These are phyloP conservation scores for Chesias legatella DNA, from an alignment of 2,888 invertebrate species.

Conservation along the genomic window DNA sequence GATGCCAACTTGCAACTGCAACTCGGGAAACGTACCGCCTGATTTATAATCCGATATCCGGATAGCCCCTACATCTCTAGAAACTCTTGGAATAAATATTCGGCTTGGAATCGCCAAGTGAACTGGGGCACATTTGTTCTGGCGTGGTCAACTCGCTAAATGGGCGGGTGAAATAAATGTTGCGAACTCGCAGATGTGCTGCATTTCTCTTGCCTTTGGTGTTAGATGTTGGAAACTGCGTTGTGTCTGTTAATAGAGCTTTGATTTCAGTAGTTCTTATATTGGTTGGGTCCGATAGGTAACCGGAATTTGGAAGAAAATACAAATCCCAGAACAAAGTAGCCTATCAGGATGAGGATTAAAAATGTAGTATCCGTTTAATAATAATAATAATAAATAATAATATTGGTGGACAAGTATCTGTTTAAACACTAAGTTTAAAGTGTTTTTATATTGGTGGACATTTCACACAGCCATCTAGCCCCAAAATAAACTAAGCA, in stretches of 20 bases:
- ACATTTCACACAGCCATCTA: no score
- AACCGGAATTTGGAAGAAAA: no score
- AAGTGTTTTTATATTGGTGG: no score
- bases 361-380: no score
- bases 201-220: slow-evolving; percentile 14
- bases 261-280: no score
- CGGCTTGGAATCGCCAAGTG: slow-evolving; percentile 26
- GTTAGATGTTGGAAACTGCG: not conserved
- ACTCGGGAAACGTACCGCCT: slow-evolving; percentile 44
- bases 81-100: slow-evolving; percentile 34
- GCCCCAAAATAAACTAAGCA: no score
- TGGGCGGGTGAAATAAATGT: slow-evolving; percentile 36
- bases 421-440: no score
- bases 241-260: not conserved
- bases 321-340: no score
- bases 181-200: slow-evolving; percentile 25
- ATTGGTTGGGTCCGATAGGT: no score
- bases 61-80: slow-evolving; percentile 33
- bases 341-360: no score
- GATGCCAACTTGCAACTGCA: slow-evolving; percentile 36
- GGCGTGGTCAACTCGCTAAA: slow-evolving; percentile 32
- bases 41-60: slow-evolving; percentile 64
- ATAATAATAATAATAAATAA: no score
- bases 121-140: slow-evolving; percentile 33
- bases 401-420: no score